Base-by-base conservation (phyloP, 2,797 vertebrate species). In the Phrynocephalus forsythii region DNA sequence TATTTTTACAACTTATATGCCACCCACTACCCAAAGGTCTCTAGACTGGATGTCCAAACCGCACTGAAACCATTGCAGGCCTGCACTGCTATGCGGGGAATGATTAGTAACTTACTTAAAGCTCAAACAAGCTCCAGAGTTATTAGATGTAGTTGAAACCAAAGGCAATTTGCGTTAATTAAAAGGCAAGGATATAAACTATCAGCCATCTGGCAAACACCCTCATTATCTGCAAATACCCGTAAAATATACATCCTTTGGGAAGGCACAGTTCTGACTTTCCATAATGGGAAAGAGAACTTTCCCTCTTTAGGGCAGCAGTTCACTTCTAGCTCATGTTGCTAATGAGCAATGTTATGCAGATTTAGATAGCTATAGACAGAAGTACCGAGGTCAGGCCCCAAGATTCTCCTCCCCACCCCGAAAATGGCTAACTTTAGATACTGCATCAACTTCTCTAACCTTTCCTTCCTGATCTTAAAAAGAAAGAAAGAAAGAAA, bases 81-180 rank as follows among this genome's bases (percentile, higher is more conserved):
- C 75, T 15, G 11, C 0, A 71, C 28, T 56, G 50, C 30, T 9
- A 44, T 38, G 56, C 44, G 67, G 52, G 68, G 75, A 79, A 75
- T 83, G 80, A 89, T 83, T 67, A 72, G 44, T 79, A 50, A 73
- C 78, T 79, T 86, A 86, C 79, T 86, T 79, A 83, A 79, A 83
- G 80, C 56, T 79, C 83, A 52, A 28, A 33, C 20, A 44, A 84
- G 38, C 56, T 80, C 15, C 44, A 80, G 73, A 73, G n/a, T 84
- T 84, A 80, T 75, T 88, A 84, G 69, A 67, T 22, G 56, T 66
- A 85, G 69, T 88, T 88, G 79, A 84, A 84, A 85, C 33, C 67
- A 44, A 75, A 88, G 69, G 71, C 79, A 87, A 87, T 82, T 75
- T 87, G 86, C 30, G 79, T 87, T 84, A 88, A 85, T 85, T 88